Evolutionary conservation across 2,888 invertebrate genomes (phyloP).

Genomic region (Cerceris rybyensis): DNA sequence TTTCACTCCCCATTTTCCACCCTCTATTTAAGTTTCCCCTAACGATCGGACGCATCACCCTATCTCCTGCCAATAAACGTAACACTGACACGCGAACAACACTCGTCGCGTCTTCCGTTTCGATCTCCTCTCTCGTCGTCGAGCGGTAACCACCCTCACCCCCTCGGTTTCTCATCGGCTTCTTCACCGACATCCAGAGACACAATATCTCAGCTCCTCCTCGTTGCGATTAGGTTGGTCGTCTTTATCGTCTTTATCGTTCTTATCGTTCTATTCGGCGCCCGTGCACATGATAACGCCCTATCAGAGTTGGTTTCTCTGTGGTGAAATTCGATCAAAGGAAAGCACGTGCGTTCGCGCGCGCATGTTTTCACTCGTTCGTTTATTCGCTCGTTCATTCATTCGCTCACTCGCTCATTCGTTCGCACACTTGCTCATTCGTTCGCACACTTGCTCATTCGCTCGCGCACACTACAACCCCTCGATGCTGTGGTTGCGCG

Average conservation of each 20-base stretch:
- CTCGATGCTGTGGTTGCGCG: background rate
- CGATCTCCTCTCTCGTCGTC: background rate
- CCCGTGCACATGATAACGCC: conserved; percentile 39
- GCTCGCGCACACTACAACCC: background rate
- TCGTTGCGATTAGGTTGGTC: conserved; percentile 37
- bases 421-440: background rate
- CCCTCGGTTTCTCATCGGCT: conserved; percentile 6
- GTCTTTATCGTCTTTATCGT: conserved; percentile 40
- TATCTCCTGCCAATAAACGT: conserved; percentile 63
- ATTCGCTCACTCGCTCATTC: no score
- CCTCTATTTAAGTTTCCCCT: conserved; percentile 21
- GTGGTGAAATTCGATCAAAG: conserved; percentile 57
- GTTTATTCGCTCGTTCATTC: no score
- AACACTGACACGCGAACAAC: conserved; percentile 47
- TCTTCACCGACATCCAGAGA: conserved; percentile 6
- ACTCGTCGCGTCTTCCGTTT: conserved; percentile 25
- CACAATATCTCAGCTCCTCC: conserved; percentile 20
- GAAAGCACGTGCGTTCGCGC: conserved; percentile 3
- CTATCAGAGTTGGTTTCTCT: conserved; percentile 33
- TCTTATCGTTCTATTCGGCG: conserved; percentile 48
- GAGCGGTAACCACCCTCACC: background rate
- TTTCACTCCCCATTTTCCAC: background rate
- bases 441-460: background rate
- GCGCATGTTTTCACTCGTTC: no score
- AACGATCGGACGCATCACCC: conserved; percentile 66